Conservation (phyloP, 1,140 invertebrate species). For the Drosophila kikkawai region DNA sequence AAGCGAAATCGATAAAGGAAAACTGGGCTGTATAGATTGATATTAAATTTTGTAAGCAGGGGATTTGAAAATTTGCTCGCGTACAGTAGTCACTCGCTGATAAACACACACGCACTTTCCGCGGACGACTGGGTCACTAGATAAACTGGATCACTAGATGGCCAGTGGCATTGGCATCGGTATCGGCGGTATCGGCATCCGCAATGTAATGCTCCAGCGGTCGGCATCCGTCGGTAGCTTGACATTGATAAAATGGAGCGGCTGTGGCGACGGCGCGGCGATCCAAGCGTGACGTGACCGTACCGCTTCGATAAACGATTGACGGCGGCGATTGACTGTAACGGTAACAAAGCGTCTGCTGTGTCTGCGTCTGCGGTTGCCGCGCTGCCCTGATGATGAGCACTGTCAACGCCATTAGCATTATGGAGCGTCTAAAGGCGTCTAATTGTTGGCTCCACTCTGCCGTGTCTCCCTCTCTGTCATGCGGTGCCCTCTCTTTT, state of each 20-base stretch:
- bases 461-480: slow-evolving; percentile 14
- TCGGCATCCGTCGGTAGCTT: slow-evolving; percentile 67
- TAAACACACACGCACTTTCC: slow-evolving; percentile 48
- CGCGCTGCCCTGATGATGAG: slow-evolving; percentile 70
- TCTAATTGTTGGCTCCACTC: slow-evolving; percentile 70
- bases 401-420: slow-evolving; percentile 84
- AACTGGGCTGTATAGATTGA: not conserved
- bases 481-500: not conserved
- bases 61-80: slow-evolving; percentile 7
- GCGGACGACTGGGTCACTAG: slow-evolving; percentile 6
- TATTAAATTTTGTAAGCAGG: not conserved
- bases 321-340: slow-evolving; percentile 43
- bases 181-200: slow-evolving; percentile 11
- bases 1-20: not conserved
- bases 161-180: slow-evolving; percentile 1
- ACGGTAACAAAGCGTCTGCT: slow-evolving; percentile 32
- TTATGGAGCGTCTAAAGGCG: slow-evolving; percentile 79
- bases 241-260: slow-evolving; percentile 79
- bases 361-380: slow-evolving; percentile 63
- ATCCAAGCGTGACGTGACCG: slow-evolving; percentile 76
- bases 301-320: slow-evolving; percentile 74
- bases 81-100: slow-evolving; percentile 37
- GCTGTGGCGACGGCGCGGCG: slow-evolving; percentile 40
- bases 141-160: slow-evolving; percentile 4
- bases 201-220: slow-evolving; percentile 68